These are phyloP conservation scores for Platycheirus albimanus DNA, from an alignment of 2,888 invertebrate species.

Conservation along the genomic window DNA sequence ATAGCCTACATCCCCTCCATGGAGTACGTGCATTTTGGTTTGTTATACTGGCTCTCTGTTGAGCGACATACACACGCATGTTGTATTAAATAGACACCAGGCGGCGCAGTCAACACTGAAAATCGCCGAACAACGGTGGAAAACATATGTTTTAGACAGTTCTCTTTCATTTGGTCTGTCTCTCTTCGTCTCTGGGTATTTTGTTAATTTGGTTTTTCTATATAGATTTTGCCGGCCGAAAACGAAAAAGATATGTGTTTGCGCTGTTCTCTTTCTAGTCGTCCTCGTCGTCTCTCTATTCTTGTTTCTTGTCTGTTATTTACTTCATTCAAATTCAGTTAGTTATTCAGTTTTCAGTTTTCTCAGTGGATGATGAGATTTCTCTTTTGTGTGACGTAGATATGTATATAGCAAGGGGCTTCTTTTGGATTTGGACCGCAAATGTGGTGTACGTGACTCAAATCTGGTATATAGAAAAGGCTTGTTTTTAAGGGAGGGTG, in stretches of 20 bases:
- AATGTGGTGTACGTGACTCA: conserved; percentile 74
- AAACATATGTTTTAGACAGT: conserved; percentile 65
- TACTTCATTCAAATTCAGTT: too few relatives aligned
- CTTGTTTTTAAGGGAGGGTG: conserved; percentile 26
- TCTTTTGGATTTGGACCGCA: conserved; percentile 56
- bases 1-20: conserved; percentile 69
- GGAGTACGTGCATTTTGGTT: conserved; percentile 19
- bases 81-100: conserved; percentile 2
- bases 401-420: conserved; percentile 2
- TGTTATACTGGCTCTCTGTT: conserved; percentile 50
- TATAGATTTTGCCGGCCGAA: conserved; percentile 41
- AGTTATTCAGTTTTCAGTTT: too few relatives aligned
- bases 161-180: conserved; percentile 49
- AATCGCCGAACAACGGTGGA: conserved; percentile 28
- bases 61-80: conserved; percentile 38
- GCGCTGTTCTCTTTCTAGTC: conserved; percentile 24
- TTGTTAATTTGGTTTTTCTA: background rate
- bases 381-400: conserved; percentile 59
- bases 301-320: conserved; percentile 35
- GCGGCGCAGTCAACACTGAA: conserved; percentile 17
- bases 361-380: conserved; percentile 40
- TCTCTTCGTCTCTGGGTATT: background rate
- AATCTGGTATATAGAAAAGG: conserved; percentile 62
- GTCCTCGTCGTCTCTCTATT: conserved; percentile 12
- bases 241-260: conserved; percentile 27